Conservation (phyloP, 2,888 invertebrate species). For the Morpho deidamia region DNA sequence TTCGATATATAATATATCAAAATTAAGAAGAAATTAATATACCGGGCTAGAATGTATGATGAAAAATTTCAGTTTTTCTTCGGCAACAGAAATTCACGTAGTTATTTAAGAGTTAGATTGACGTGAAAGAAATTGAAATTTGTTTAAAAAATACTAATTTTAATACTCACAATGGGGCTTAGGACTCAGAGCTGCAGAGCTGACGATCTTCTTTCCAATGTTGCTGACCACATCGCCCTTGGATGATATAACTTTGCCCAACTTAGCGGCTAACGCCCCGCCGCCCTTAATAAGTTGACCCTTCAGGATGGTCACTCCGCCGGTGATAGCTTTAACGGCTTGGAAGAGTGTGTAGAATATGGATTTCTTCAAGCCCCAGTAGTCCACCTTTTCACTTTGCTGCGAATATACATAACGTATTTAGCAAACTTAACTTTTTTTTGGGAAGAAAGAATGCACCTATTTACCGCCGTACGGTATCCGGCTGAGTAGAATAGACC, state of each 20-base stretch:
- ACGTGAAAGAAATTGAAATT: too few relatives aligned
- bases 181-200: slow-evolving; percentile 83
- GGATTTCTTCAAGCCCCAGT: slow-evolving; percentile 89
- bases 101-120: too few relatives aligned
- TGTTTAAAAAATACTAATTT: background rate
- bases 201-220: slow-evolving; percentile 87
- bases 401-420: slow-evolving; percentile 10
- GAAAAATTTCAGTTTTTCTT: background rate
- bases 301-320: slow-evolving; percentile 91
- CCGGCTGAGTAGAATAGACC: too few relatives aligned
- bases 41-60: background rate
- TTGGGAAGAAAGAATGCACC: too few relatives aligned
- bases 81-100: too few relatives aligned
- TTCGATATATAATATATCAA: too few relatives aligned
- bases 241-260: slow-evolving; percentile 81
- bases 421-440: too few relatives aligned
- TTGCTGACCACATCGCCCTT: slow-evolving; percentile 89
- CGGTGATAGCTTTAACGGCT: slow-evolving; percentile 92
- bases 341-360: slow-evolving; percentile 90
- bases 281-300: slow-evolving; percentile 92
- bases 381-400: slow-evolving; percentile 76
- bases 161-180: slow-evolving; percentile 53
- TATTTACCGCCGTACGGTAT: too few relatives aligned
- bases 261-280: slow-evolving; percentile 75
- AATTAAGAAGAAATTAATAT: too few relatives aligned